A percentile compares a stretch with the other conserved stretches of the same genome.
These are phyloP conservation scores for Oreotragus oreotragus DNA, from an alignment of 2,113 vertebrate genomes.

Conservation along the genomic window DNA sequence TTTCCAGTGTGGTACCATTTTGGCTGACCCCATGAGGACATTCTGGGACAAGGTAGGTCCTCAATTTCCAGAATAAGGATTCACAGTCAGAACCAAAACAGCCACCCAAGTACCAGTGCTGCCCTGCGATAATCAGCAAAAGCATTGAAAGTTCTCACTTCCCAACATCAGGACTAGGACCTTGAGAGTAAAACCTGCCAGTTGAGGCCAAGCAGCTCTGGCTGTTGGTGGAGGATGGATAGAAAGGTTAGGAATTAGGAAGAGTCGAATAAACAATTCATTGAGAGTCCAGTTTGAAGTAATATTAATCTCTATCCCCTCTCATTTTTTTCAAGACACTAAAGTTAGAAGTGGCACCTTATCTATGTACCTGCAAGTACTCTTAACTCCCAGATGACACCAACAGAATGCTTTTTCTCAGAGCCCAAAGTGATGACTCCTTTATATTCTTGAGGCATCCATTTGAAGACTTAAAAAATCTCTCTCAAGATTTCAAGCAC, in stretches of 20 bases:
- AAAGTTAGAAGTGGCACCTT: not conserved
- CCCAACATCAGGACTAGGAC: not conserved
- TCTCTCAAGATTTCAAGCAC: not conserved
- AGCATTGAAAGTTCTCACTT: not conserved
- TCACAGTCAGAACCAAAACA: not conserved
- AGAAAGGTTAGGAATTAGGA: fast-evolving
- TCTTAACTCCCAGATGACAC: not conserved
- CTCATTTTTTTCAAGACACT: not conserved
- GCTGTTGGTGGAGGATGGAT: not conserved
- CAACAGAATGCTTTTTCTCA: not conserved
- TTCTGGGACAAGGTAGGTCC: not conserved
- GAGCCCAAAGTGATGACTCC: not conserved
- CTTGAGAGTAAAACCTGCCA: not conserved
- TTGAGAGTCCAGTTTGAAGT: not conserved
- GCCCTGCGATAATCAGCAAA: fast-evolving
- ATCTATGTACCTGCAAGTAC: not conserved
- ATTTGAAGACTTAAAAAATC: not conserved
- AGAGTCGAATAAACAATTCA: not conserved
- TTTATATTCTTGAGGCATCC: not conserved
- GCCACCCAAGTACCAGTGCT: not conserved
- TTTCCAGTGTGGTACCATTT: not conserved
- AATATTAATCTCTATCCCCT: not conserved
- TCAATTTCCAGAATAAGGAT: not conserved
- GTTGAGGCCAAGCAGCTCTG: not conserved
- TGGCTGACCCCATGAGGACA: not conserved